These are phyloP conservation scores for Pangasius krempfi DNA, from an alignment of 2,797 vertebrate species.

Conservation along the genomic window DNA sequence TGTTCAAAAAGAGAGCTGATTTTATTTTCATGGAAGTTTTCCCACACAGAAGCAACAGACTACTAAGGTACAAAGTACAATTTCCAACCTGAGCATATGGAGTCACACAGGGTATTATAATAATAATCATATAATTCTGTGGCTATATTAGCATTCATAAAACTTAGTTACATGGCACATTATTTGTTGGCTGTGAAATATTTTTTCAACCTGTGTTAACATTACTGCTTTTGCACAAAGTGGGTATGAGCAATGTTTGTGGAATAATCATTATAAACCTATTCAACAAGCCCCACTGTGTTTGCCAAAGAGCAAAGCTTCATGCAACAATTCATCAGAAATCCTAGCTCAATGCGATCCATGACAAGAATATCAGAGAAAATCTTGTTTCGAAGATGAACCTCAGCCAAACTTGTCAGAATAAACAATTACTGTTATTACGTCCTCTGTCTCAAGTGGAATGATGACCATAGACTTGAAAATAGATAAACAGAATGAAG, in stretches of 20 bases:
- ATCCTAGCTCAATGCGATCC: constrained; percentile 12
- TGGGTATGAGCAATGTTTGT: constrained; percentile 20
- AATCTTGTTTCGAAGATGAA: constrained; percentile 19
- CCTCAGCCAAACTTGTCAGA: constrained; percentile 39
- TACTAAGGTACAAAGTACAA: constrained; percentile 9
- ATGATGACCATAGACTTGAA: constrained; percentile 13
- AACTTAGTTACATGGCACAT: neutral
- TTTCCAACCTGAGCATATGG: constrained; percentile 8
- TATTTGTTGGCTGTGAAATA: neutral
- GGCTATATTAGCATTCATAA: constrained; percentile 6
- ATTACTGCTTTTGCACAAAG: neutral
- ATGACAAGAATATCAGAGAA: constrained; percentile 41
- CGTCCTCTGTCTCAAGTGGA: constrained; percentile 36
- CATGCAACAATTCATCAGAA: constrained; percentile 24
- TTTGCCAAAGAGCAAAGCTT: constrained; percentile 30
- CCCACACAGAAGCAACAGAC: neutral
- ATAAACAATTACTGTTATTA: constrained; percentile 53
- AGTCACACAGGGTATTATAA: neutral
- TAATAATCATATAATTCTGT: neutral
- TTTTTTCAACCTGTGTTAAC: neutral
- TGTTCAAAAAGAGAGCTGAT: constrained; percentile 8
- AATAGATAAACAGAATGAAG: constrained; percentile 34
- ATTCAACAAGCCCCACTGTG: constrained; percentile 7
- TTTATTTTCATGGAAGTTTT: constrained; percentile 10
- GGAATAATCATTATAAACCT: constrained; percentile 19